These are phyloP conservation scores for Patiria miniata DNA, from an alignment of 35 echinoderm and acorn worm species.

Conservation along the genomic window DNA sequence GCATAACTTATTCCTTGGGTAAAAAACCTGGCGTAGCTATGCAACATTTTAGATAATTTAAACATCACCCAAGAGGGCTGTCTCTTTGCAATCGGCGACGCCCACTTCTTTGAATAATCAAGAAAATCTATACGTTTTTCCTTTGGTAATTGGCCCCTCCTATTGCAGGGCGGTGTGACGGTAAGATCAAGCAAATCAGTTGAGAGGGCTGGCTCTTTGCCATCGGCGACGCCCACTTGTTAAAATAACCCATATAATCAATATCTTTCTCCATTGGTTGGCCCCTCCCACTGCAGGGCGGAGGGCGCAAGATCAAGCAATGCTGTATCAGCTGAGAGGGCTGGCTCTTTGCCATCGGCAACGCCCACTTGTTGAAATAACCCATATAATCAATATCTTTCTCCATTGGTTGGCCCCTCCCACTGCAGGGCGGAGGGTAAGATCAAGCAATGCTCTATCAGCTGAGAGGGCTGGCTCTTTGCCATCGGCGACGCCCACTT, in stretches of 20 bases:
- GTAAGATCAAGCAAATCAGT: slow-evolving; percentile 99
- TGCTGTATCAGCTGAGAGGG: slow-evolving; percentile 98
- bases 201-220: slow-evolving; percentile 87
- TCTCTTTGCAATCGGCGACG: slow-evolving; percentile 87
- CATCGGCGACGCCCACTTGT: slow-evolving; percentile 86
- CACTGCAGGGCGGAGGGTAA: slow-evolving; percentile 94
- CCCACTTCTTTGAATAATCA: slow-evolving; percentile 53
- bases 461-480: slow-evolving; percentile 89
- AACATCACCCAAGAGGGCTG: slow-evolving; percentile 94
- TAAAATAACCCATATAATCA: neutral
- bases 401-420: neutral
- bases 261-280: neutral
- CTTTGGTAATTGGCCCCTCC: neutral
- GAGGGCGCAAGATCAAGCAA: slow-evolving; percentile 99
- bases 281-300: slow-evolving; percentile 57
- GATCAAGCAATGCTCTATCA: slow-evolving; percentile 99
- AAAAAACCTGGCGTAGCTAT: too few species aligned
- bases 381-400: neutral
- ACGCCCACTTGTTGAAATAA: slow-evolving; percentile 70
- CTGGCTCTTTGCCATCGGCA: slow-evolving; percentile 90
- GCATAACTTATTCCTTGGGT: too few species aligned
- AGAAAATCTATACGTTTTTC: neutral
- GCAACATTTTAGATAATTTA: too few species aligned
- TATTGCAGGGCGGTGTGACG: slow-evolving; percentile 87
- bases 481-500: slow-evolving; percentile 95